These are phyloP conservation scores for Lycocorax pyrrhopterus DNA, from an alignment of 2,113 vertebrate species.

Conservation along the genomic window DNA sequence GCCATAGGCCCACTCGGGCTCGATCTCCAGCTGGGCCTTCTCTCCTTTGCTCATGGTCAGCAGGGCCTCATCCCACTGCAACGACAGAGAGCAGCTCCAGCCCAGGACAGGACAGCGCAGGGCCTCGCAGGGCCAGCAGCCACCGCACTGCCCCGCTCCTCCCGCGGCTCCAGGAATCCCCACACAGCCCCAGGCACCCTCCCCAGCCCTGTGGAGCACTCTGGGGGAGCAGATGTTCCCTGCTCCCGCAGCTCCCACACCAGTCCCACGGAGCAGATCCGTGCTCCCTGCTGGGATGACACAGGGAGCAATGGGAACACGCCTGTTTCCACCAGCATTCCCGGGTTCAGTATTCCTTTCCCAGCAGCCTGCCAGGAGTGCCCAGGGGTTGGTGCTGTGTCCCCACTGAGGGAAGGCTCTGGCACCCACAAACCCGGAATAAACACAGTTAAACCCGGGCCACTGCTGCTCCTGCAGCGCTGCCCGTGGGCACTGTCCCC, in stretches of 20 bases:
- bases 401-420: not conserved
- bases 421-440: not conserved
- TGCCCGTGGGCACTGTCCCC: not conserved
- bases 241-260: not conserved
- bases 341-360: not conserved
- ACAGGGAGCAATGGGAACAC: not conserved
- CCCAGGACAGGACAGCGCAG: not conserved
- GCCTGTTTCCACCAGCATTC: not conserved
- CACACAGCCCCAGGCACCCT: not conserved
- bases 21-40: slow-evolving; percentile 91
- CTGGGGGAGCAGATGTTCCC: not conserved
- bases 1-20: slow-evolving; percentile 95
- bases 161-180: accelerated
- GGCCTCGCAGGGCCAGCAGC: too few relatives aligned
- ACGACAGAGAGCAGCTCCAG: not conserved
- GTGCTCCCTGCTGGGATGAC: accelerated
- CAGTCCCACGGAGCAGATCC: not conserved
- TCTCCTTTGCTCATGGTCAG: slow-evolving; percentile 97
- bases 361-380: not conserved
- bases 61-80: slow-evolving; percentile 93
- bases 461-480: not conserved
- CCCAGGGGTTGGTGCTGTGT: not conserved
- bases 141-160: accelerated
- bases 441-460: not conserved
- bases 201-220: not conserved